Evolutionary conservation across 2,113 vertebrate genomes (phyloP), one percentile per base, ranked within the genome.

Genomic region (Bombycilla garrulus): DNA sequence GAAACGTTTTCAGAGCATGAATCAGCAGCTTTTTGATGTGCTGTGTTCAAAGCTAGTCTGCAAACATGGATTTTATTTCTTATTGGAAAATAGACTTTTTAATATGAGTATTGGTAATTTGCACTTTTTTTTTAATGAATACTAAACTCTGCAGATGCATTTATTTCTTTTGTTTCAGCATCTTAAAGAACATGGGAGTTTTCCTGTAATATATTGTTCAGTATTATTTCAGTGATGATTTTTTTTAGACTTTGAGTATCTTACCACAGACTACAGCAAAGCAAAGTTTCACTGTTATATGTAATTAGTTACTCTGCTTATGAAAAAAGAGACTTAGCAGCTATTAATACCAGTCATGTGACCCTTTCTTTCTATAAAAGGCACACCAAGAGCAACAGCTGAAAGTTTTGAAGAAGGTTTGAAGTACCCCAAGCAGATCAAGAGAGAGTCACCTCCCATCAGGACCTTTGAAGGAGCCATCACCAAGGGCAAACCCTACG

Each of bases 371-470:
- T 94, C 94, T 74, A 3, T 64, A 51, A 50, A 97, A 99, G 99
- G 99, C 81, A 99, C 99, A 48, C 99, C 99, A 44, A 98, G 99
- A 97, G 97, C 99, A 15, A 97, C 99, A 47, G 86, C 98, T 56
- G 99, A 99, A 88, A 98, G 96, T 62, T 99, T 99, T 76, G 99
- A 99, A 73, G 99, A 99, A n/a, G 97, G 98, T 67, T 97, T 99
- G 84, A 99, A 99, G 78, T 99, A 99, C 65, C 98, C 98, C 60
- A 99, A 99, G 84, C 99, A 99, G 96, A 99, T 99, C 81, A 99
- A 99, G 96, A 98, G 98, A 61, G 99, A 99, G 96, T 99, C 99
- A 67, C 99, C 99, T 61, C 99, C 99, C 4, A 98, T 99, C 60
- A 98, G 99, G 74, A 98, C 98, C 1, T 99, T 99, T 35, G 99